Percentiles rank a stretch among this genome's conserved stretches.
Conservation (phyloP, 1,140 invertebrate genomes). For the Lepidurus packardi region DNA sequence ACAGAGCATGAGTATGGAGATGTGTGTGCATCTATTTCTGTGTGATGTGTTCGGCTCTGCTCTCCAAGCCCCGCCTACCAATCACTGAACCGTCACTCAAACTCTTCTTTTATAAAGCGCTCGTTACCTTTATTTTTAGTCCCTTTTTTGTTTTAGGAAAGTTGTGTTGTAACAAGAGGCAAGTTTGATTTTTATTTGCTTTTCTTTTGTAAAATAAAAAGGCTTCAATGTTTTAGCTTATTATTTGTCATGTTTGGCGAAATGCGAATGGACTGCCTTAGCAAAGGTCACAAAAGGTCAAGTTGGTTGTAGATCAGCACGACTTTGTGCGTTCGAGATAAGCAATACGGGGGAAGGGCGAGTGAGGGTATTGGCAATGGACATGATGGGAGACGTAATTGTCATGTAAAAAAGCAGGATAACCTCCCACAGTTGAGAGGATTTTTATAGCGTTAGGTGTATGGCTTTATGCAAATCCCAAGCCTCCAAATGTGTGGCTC, state of each 20-base stretch:
- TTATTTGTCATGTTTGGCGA: no score
- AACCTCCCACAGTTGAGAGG: slow-evolving; percentile 13
- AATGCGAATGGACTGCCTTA: no score
- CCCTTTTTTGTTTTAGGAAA: not conserved
- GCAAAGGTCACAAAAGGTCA: no score
- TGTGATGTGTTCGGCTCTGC: not conserved
- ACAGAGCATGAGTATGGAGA: not conserved
- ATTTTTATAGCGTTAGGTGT: slow-evolving; percentile 8
- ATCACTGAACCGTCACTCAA: slow-evolving; percentile 18
- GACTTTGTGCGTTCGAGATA: not conserved
- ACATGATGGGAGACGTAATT: slow-evolving; percentile 5
- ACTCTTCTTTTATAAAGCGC: not conserved
- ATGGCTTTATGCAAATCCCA: slow-evolving; percentile 8
- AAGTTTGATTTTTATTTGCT: no score
- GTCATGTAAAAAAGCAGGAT: slow-evolving; percentile 11
- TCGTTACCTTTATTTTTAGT: not conserved
- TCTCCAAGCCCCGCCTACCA: not conserved
- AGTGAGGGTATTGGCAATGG: not conserved
- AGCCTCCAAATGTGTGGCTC: not conserved
- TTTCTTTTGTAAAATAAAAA: no score
- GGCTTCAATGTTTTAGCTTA: no score
- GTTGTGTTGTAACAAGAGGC: not conserved
- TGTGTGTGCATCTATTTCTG: not conserved
- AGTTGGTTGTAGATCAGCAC: no score
- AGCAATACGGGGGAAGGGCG: not conserved